Base-by-base conservation (phyloP, 2,888 invertebrate genomes). In the Eulithis prunata region DNA sequence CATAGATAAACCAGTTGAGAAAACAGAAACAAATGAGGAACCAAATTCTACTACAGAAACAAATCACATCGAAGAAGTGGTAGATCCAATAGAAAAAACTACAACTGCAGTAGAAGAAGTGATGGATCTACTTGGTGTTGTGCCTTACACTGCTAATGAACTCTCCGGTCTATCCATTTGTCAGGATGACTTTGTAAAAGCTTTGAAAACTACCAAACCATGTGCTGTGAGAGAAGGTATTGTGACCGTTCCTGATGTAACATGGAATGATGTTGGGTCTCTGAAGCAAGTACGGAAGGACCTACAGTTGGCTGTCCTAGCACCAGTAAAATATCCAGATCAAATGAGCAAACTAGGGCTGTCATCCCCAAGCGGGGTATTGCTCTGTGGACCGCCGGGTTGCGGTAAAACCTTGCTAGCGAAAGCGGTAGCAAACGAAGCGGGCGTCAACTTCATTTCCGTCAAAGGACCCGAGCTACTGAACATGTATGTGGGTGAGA, bases 401-500 rank as follows among this genome's bases (percentile, higher is more conserved):
- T 97, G 97, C 83, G 97, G 97, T 57, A 99, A 99, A 93, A 99
- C 99, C 0, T 93, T 99, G 38, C 89, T 99, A 59, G 99, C 99
- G 1, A 99, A 99, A 94, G 99, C 99, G 32, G 96, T 99, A 47
- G 99, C 99, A 0, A 99, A 99, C 90, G 99, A 99, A 90, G 98
- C 99, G 47, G 99, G 99, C 43, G 97, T 99, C 49, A 99, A 99
- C 90, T 99, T 99, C 78, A 98, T 99, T 78, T 98, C 99, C 7
- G 99, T 99, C 0, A 99, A 99, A 91, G 99, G 99, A 13, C 99
- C 99, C 0, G 99, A 99, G 89, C 90, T 99, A 61, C 94, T 99
- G 64, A 99, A 98, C 83, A 99, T 99, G 99, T 99, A 99, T 88
- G 98, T 99, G 14, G 99, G 99, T 66, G 99, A 99, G 91, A 99